Percentiles rank a stretch among this genome's conserved stretches.
Evolutionary conservation across 2,113 vertebrate species (phyloP).

Genomic region (Melanotaenia duboulayi): DNA sequence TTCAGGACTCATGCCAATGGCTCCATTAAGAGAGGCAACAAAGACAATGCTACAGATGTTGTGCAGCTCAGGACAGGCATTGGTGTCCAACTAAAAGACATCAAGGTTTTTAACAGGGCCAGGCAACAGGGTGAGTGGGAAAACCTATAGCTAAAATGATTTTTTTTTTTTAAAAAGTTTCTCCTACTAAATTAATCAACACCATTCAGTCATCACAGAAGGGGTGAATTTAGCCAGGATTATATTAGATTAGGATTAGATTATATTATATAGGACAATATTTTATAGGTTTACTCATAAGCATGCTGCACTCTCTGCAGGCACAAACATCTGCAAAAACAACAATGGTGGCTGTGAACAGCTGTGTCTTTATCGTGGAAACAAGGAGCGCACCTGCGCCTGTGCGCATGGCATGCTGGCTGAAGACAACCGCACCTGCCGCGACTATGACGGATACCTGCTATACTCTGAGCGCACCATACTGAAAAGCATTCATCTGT

Average conservation of each 20-base stretch:
- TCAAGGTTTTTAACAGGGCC: slow-evolving; percentile 96
- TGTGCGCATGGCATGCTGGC: slow-evolving; percentile 96
- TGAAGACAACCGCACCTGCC: slow-evolving; percentile 88
- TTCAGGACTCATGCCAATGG: slow-evolving; percentile 94
- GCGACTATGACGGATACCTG: slow-evolving; percentile 95
- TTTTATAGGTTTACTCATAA: slow-evolving; percentile 22
- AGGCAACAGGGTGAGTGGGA: slow-evolving; percentile 88
- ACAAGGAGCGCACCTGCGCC: slow-evolving; percentile 86
- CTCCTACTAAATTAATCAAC: background rate
- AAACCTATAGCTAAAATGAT: background rate
- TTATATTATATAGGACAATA: too few relatives aligned
- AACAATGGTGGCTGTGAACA: slow-evolving; percentile 94
- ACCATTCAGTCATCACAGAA: background rate
- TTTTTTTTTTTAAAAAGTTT: background rate
- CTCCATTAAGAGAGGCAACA: slow-evolving; percentile 96
- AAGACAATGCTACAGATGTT: slow-evolving; percentile 94
- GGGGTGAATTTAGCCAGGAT: slow-evolving; percentile 1
- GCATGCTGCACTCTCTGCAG: slow-evolving; percentile 69
- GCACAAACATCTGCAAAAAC: slow-evolving; percentile 92
- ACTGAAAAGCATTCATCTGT: slow-evolving; percentile 97
- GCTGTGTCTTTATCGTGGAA: slow-evolving; percentile 92
- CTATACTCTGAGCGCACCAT: slow-evolving; percentile 97
- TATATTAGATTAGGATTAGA: too few relatives aligned
- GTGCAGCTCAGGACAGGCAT: slow-evolving; percentile 93
- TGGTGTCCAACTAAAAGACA: slow-evolving; percentile 96